phyloP scores from a whole-genome alignment of 2,888 invertebrate species.

The Drepanosiphum platanoidis region DNA sequence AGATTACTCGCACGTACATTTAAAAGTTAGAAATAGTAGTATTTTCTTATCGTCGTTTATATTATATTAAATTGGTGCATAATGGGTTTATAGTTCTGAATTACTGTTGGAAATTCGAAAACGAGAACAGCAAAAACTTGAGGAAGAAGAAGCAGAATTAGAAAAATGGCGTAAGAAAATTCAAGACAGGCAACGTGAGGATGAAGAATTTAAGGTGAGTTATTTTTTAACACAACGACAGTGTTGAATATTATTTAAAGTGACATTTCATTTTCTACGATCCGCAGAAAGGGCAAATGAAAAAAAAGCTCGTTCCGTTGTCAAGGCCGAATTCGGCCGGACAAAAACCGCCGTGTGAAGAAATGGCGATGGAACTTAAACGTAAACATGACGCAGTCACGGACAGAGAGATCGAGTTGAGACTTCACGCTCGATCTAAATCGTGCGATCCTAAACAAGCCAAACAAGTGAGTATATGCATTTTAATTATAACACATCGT shows the following conservation, averaged over 20 bases:
- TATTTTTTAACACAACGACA: neutral
- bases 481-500: neutral
- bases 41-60: neutral
- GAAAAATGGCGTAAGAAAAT: slow-evolving; percentile 50
- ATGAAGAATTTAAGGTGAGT: slow-evolving; percentile 53
- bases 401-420: slow-evolving; percentile 45
- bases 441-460: slow-evolving; percentile 46
- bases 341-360: slow-evolving; percentile 39
- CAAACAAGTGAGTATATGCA: slow-evolving; percentile 33
- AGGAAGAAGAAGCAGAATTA: slow-evolving; percentile 48
- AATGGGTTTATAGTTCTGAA: slow-evolving; percentile 30
- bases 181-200: slow-evolving; percentile 41
- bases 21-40: neutral
- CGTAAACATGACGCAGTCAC: slow-evolving; percentile 46
- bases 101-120: slow-evolving; percentile 34
- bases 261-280: neutral
- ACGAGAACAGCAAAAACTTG: slow-evolving; percentile 28
- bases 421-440: slow-evolving; percentile 35
- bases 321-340: slow-evolving; percentile 39
- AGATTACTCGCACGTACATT: too few species aligned
- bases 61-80: neutral
- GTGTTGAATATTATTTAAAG: neutral
- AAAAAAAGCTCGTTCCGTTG: slow-evolving; percentile 45
- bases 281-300: slow-evolving; percentile 48
- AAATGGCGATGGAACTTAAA: slow-evolving; percentile 54